Evolutionary conservation across 2,113 vertebrate genomes (phyloP), one percentile per base, ranked within the genome.

Genomic region (Struthio camelus): DNA sequence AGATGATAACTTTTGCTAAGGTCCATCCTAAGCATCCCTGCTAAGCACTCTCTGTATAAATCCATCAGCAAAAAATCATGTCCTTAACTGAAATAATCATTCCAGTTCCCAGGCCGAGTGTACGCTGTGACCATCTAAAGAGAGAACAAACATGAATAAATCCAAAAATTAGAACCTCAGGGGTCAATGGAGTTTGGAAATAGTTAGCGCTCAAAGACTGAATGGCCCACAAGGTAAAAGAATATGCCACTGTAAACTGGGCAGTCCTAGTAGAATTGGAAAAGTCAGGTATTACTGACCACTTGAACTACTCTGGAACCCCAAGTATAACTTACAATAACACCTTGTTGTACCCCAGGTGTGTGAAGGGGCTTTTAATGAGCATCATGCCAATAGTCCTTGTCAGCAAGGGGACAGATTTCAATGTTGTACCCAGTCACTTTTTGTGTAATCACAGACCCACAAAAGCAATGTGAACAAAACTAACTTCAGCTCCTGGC

Each of bases 361-460:
- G 0, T 0, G 0, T n/a, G 73, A 85, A 14, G 3, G 3, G 0
- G 66, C 50, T 89, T 30, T 42, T 54, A 2, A 0, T 1, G 30
- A 36, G 61, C n/a, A 34, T 13, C 1, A 0, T 11, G 30, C 78
- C 94, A 70, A 0, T 23, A 5, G 70, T 34, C 67, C 10, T 0
- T 28, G 20, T n/a, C 66, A 23, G 12, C 69, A 40, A 38, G 2
- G 9, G 80, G 78, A 82, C 62, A 40, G 44, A 11, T 46, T 77
- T 28, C 71, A 5, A 59, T 24, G 20, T n/a, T 23, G 36, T 22
- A 30, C 36, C 77, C 93, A 17, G 64, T 19, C 58, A 20, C 23
- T 4, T 62, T 87, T 67, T 61, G 77, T 71, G 48, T 4, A 80
- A 76, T 80, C 88, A 69, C 44, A n/a, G 80, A 19, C 9, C 10